Base-by-base conservation (phyloP, 2,888 invertebrate genomes). In the Andrena minutula region DNA sequence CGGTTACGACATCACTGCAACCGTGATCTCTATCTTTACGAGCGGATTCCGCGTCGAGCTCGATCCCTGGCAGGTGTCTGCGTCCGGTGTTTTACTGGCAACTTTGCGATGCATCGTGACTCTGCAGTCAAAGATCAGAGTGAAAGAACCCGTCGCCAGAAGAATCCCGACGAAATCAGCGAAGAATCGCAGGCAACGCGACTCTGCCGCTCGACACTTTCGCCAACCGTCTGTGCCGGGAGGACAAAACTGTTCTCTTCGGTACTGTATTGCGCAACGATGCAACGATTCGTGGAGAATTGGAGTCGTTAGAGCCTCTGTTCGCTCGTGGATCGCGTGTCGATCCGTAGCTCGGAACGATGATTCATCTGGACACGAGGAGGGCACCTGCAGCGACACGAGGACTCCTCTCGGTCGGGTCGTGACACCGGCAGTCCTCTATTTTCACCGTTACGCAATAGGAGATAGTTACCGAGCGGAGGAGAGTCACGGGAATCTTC, bases 371-470 rank as follows among this genome's bases (percentile, higher is more conserved):
- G 61, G 58, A 63, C 28, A 41, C 35, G 78, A 75, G 74, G 64
- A 66, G 73, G 74, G 73, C 84, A 86, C 84, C 86, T 87, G 89
- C 79, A 63, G 49, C 72, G 53, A 69, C 72, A 51, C 20, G 35
- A 68, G 51, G 73, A 75, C 35, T 63, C 49, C 70, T 72, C 78
- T 32, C 58, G 51, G n/a, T 28, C 28, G 64, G 83, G 79, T 88
- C 88, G 80, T 79, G 89, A 85, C 86, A 82, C 82, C 65, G 60
- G 61, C n/a, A 64, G 75, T 76, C 79, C 75, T 77, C 85, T 80
- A 87, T 88, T 88, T 88, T 88, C 88, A 87, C 89, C 76, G 81
- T 88, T 88, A 85, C 78, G 82, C 81, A 88, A 88, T 86, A 75
- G 74, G 35, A 75, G 81, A 79, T 79, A 76, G 60, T 79, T 71